Percentiles rank a stretch among this genome's conserved stretches.
These are phyloP conservation scores for Plusia festucae DNA, from an alignment of 2,888 invertebrate species.

Conservation along the genomic window DNA sequence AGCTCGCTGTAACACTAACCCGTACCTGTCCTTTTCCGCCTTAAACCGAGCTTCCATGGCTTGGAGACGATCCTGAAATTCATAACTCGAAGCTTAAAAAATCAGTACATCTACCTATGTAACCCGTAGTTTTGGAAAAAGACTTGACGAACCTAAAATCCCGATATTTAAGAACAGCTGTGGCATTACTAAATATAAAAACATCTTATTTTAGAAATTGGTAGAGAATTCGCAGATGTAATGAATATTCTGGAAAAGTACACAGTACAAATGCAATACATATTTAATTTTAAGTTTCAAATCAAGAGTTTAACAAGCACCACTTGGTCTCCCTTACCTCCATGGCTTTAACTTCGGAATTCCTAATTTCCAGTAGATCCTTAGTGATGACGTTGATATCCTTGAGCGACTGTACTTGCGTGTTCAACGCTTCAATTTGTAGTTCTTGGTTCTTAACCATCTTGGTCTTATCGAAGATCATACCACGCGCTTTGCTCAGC, in stretches of 20 bases:
- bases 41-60: slow-evolving; percentile 92
- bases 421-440: slow-evolving; percentile 92
- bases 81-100: background rate
- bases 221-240: too few species aligned
- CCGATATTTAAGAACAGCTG: too few species aligned
- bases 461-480: slow-evolving; percentile 93
- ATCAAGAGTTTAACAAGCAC: too few species aligned
- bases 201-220: too few species aligned
- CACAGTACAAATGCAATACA: too few species aligned
- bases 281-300: too few species aligned
- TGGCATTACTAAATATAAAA: too few species aligned
- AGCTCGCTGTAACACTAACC: slow-evolving; percentile 91
- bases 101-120: too few species aligned
- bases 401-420: slow-evolving; percentile 93
- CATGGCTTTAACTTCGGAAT: slow-evolving; percentile 93
- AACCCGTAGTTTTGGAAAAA: too few species aligned
- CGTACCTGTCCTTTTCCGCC: slow-evolving; percentile 92
- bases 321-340: slow-evolving; percentile 89
- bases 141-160: too few species aligned
- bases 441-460: slow-evolving; percentile 94
- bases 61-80: slow-evolving; percentile 89
- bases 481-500: slow-evolving; percentile 91
- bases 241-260: too few species aligned
- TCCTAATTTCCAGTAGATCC: slow-evolving; percentile 93
- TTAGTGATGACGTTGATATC: slow-evolving; percentile 95